Conservation (phyloP, 2,888 invertebrate genomes). For the Coecobrya sp. region DNA sequence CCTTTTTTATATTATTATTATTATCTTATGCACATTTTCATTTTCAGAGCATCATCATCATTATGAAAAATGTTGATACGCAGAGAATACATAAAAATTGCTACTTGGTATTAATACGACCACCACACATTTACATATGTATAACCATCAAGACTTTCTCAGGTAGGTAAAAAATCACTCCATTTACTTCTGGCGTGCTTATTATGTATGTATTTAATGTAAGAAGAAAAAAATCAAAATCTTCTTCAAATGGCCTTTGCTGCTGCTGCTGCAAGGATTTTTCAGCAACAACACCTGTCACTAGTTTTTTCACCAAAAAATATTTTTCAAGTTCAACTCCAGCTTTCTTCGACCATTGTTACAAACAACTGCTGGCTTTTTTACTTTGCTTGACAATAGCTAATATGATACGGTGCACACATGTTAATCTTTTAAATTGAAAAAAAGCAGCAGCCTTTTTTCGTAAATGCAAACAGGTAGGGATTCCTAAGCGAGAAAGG, state of each 20-base stretch:
- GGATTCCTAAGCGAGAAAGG: constrained; percentile 49
- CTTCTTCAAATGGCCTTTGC: constrained; percentile 25
- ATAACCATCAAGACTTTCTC: constrained; percentile 38
- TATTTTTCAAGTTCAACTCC: constrained; percentile 59
- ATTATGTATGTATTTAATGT: constrained; percentile 31
- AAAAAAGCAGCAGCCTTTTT: constrained; percentile 25
- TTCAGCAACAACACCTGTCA: constrained; percentile 82
- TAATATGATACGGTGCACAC: constrained; percentile 42
- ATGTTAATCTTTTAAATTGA: constrained; percentile 48
- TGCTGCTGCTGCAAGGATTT: constrained; percentile 67
- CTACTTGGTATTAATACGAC: constrained; percentile 46
- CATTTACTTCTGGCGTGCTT: constrained; percentile 67
- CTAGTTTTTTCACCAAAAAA: constrained; percentile 69
- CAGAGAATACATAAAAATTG: constrained; percentile 28
- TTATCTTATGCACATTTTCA: constrained; percentile 21
- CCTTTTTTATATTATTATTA: constrained; percentile 20
- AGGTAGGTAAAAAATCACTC: constrained; percentile 74
- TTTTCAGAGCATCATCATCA: constrained; percentile 35
- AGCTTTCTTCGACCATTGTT: constrained; percentile 39
- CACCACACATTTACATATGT: constrained; percentile 21
- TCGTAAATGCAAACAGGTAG: not conserved
- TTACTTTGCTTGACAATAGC: constrained; percentile 7
- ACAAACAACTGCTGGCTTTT: constrained; percentile 2
- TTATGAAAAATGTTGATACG: constrained; percentile 46
- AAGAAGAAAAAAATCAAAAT: constrained; percentile 46